A percentile compares a stretch with the other conserved stretches of the same genome.
These are phyloP conservation scores for Heliconius erato DNA, from an alignment of 2,888 invertebrate genomes.

Conservation along the genomic window DNA sequence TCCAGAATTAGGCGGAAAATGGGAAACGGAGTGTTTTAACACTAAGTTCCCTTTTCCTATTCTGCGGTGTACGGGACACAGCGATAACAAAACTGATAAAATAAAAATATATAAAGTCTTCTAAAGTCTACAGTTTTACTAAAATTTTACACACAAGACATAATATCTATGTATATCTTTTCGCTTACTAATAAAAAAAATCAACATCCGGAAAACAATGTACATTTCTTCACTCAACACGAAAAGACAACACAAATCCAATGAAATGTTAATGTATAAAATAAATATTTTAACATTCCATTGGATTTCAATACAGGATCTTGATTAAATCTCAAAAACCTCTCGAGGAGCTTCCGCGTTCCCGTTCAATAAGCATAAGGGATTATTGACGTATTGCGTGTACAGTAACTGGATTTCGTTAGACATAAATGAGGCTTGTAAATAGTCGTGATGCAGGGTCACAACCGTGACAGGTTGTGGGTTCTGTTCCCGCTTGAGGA, in stretches of 20 bases:
- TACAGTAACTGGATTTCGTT: constrained; percentile 1
- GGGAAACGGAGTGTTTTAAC: too few relatives aligned
- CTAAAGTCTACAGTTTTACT: too few relatives aligned
- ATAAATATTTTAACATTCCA: not conserved
- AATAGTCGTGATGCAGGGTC: not conserved
- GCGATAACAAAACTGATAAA: too few relatives aligned
- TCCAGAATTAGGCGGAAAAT: too few relatives aligned
- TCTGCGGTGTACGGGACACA: too few relatives aligned
- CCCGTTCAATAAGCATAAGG: constrained; percentile 14
- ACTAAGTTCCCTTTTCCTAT: too few relatives aligned
- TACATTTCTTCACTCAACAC: not conserved
- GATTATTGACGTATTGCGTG: constrained; percentile 20
- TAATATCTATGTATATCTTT: not conserved
- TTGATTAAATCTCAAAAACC: constrained; percentile 23
- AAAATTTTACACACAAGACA: not conserved
- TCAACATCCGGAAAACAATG: not conserved
- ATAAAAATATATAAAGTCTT: too few relatives aligned
- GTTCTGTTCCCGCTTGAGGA: too few relatives aligned
- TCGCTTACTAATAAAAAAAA: not conserved
- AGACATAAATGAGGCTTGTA: not conserved
- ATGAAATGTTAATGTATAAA: not conserved
- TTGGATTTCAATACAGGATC: constrained; percentile 10
- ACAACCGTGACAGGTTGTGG: too few relatives aligned
- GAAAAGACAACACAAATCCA: not conserved
- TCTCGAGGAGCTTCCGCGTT: constrained; percentile 12